Evolutionary conservation across 2,113 vertebrate species (phyloP).

Genomic region (Cyphomyrus plagiostoma): DNA sequence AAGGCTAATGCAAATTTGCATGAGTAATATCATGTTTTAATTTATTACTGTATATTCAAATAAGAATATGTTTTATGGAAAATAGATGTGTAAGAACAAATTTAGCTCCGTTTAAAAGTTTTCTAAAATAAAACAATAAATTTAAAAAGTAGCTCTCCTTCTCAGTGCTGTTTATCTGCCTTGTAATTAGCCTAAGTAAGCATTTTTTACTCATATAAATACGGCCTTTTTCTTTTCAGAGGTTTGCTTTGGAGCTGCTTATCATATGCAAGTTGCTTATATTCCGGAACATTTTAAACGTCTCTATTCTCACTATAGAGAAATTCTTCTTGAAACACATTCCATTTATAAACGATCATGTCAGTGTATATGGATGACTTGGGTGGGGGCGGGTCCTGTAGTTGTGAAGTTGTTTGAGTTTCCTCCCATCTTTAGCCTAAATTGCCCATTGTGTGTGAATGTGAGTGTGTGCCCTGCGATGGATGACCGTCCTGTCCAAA

Average conservation of each 20-base stretch:
- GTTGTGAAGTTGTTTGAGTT: not conserved
- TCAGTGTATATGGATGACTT: not conserved
- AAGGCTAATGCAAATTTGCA: constrained; percentile 67
- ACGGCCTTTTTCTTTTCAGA: not conserved
- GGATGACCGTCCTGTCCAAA: not conserved
- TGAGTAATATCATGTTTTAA: constrained; percentile 63
- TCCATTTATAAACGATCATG: not conserved
- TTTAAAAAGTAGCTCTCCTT: constrained; percentile 28
- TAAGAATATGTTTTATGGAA: constrained; percentile 68
- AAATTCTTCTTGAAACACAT: not conserved
- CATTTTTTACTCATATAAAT: not conserved
- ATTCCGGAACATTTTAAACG: not conserved
- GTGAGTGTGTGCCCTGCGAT: not conserved
- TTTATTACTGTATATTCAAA: constrained; percentile 49
- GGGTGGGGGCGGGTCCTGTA: not conserved
- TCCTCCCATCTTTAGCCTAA: not conserved
- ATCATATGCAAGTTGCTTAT: not conserved
- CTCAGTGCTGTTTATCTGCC: not conserved
- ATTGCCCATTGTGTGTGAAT: not conserved
- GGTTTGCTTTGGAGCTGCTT: not conserved
- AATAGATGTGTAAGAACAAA: constrained; percentile 68
- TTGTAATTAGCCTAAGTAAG: not conserved
- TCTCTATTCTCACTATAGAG: not conserved
- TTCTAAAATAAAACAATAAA: constrained; percentile 75
- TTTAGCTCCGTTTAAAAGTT: constrained; percentile 63